Base-by-base conservation (phyloP, 2,888 invertebrate genomes). In the Agapostemon virescens region DNA sequence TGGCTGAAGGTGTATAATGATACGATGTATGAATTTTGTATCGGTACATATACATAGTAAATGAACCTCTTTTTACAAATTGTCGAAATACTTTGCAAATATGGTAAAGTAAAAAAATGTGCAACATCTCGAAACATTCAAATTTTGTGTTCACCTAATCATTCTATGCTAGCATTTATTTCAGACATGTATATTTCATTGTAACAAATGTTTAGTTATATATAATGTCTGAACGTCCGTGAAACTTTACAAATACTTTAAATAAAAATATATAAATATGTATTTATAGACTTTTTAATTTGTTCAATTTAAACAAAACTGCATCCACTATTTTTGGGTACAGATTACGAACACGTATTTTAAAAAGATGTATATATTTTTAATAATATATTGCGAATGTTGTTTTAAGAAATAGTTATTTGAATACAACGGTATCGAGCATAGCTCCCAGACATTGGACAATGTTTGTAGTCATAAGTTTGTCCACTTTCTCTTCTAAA, bases 401-500 rank as follows among this genome's bases (percentile, higher is more conserved):
- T 58, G 33, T 38, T 79, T 82, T 72, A 69, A 80, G 76, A 82
- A 85, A 81, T 74, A 87, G 83, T 95, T 94, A 98, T 94, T 97
- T 97, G 94, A 98, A 98, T 75, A 97, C 97, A 90, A 97, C 96
- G 36, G 97, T 96, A 93, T 99, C 98, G 72, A 99, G 95, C 98
- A 98, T 98, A 49, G 99, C 98, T 87, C 99, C 99, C 91, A 99
- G 95, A 93, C 98, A 98, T 94, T 99, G 99, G 76, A 98, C 98
- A 93, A 99, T 99, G 93, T 99, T 99, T 88, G 97, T 97, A 74
- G 98, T 97, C 98, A 99, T 98, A 73, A 99, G 94, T 81, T 97
- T 96, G 93, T 98, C 98, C 30, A 99, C 99, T 93, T 99, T 98
- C 93, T 99, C 99, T 93, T 99, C 99, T 93, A 99, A 95, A 95